Evolutionary conservation across 2,888 invertebrate genomes (phyloP), one percentile per base, ranked within the genome.

Genomic region (Microctonus aethiopoides): DNA sequence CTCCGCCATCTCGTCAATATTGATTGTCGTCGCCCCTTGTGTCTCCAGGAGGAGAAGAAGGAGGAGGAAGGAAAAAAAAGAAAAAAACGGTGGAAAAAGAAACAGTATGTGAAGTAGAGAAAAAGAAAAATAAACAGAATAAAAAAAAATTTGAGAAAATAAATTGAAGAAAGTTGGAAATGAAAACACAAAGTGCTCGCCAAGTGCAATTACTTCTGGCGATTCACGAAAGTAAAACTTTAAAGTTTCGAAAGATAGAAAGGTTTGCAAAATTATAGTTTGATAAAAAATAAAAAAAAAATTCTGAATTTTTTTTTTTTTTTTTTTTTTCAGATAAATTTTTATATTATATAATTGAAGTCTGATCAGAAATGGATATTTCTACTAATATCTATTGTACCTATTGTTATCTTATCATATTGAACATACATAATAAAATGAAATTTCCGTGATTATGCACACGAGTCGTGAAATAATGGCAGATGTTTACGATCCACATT

Each of bases 11-110:
- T n/a, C 46, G 16, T n/a, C 46, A 46, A 78, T 84, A 84, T 84
- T 82, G 84, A 85, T 84, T 84, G 83, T 82, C 81, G 79, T 74
- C 71, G 72, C 73, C 75, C 73, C 75, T 34, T 59, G 32, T 32
- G 62, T 78, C 75, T 74, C 74, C 76, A 73, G 63, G 68, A 73
- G n/a, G n/a, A 75, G 73, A 70, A 74, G 71, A 71, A 73, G 71
- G 76, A 70, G 67, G 70, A 70, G 60, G 56, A 61, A 68, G 72
- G 63, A 54, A 26, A 72, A 67, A 64, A 61, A 57, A 61, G 60
- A 66, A 72, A 68, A 62, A 75, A 70, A 46, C 16, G 46, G 51
- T 41, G 57, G 22, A 69, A 71, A 59, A 72, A 62, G 41, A 57
- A 54, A 16, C 57, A 63, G 52, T 34, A 60, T 68, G 62, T 36